Conservation (phyloP, 2,888 invertebrate genomes). For the Colletes collaris region DNA sequence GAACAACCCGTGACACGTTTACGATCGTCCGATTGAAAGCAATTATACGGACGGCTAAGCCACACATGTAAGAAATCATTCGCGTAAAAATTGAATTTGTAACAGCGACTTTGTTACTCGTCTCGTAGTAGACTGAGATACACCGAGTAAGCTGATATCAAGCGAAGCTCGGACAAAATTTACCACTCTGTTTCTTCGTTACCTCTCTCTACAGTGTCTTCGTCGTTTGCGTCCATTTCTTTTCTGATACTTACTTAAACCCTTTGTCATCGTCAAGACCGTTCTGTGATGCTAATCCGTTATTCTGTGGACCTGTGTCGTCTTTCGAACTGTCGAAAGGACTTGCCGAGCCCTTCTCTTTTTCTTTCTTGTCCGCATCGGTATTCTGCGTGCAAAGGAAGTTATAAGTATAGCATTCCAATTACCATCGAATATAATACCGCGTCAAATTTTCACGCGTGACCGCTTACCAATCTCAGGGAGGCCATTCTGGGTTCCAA, state of each 20-base stretch:
- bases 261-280: constrained; percentile 94
- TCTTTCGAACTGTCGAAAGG: constrained; percentile 85
- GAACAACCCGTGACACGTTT: constrained; percentile 29
- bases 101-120: not conserved
- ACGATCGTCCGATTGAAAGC: constrained; percentile 14
- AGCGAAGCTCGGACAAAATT: no score
- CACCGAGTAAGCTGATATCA: no score
- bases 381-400: constrained; percentile 73
- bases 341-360: constrained; percentile 85
- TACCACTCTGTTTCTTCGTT: not conserved
- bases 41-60: constrained; percentile 9
- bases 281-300: constrained; percentile 86
- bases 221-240: not conserved
- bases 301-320: constrained; percentile 84
- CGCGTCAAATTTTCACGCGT: no score
- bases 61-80: no score
- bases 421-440: no score
- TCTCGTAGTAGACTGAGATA: not conserved
- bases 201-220: not conserved
- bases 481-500: constrained; percentile 81
- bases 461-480: constrained; percentile 79
- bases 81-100: not conserved
- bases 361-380: constrained; percentile 83
- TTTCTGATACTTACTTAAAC: constrained; percentile 90
- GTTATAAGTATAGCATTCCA: not conserved